Evolutionary conservation across 64 coral and sea anemone genomes (phyloP).

Genomic region (Astreopora myriophthalma): DNA sequence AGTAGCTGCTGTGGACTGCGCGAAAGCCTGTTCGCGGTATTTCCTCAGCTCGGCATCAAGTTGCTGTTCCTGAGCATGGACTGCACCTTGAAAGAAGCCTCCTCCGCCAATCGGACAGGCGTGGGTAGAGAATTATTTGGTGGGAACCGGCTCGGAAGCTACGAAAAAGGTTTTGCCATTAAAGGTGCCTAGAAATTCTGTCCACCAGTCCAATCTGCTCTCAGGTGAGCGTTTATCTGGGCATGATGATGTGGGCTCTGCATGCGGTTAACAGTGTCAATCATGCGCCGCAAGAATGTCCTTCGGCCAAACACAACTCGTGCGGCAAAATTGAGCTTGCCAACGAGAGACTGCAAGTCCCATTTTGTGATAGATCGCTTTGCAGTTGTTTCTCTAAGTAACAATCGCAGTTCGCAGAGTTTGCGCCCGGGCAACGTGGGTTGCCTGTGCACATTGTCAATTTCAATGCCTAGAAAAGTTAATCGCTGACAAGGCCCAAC

Average conservation of each 20-base stretch:
- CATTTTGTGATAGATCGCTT: slow-evolving; percentile 33
- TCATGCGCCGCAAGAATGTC: slow-evolving; percentile 44
- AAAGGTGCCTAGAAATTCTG: not conserved
- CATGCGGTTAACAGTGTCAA: slow-evolving; percentile 47
- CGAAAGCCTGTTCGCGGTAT: slow-evolving; percentile 6
- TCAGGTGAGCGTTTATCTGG: not conserved
- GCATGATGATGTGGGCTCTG: slow-evolving; percentile 34
- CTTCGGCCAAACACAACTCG: slow-evolving; percentile 29
- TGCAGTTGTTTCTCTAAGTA: slow-evolving; percentile 3
- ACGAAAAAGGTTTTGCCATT: slow-evolving; percentile 40
- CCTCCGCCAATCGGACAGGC: slow-evolving; percentile 21
- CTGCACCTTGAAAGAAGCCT: not conserved
- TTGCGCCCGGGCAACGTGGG: slow-evolving; percentile 29
- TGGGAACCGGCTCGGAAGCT: not conserved
- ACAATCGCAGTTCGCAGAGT: slow-evolving; percentile 6
- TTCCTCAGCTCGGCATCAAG: slow-evolving; percentile 12
- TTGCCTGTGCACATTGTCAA: slow-evolving; percentile 24
- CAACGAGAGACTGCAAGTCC: slow-evolving; percentile 41
- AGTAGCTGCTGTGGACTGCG: not conserved
- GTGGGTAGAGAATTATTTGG: slow-evolving; percentile 5
- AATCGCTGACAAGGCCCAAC: slow-evolving; percentile 32
- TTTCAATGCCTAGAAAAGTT: slow-evolving; percentile 71
- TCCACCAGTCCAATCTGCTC: slow-evolving; percentile 30
- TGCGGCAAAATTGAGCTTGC: slow-evolving; percentile 43
- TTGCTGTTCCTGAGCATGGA: slow-evolving; percentile 29